Conservation (phyloP, 2,888 invertebrate species). For the Aphelenchoides bicaudatus region DNA sequence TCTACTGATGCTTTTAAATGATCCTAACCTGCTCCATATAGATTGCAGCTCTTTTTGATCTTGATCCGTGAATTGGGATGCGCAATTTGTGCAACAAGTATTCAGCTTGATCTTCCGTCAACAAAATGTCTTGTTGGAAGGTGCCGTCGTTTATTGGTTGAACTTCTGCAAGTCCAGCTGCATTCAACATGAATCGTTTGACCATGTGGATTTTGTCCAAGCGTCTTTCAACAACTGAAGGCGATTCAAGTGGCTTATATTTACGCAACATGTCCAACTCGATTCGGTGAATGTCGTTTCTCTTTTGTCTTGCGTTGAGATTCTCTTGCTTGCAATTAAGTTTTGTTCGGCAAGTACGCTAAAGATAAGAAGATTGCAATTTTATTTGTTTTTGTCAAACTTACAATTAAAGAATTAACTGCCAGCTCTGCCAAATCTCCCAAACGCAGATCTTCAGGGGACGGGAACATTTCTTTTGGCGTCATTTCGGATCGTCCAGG, state of each 20-base stretch:
- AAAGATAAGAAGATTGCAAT: neutral
- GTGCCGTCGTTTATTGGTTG: constrained; percentile 54
- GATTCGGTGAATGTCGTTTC: constrained; percentile 25
- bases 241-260: constrained; percentile 20
- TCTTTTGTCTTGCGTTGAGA: constrained; percentile 22
- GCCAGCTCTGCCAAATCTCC: constrained; percentile 29
- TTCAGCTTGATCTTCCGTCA: constrained; percentile 51
- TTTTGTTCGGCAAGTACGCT: constrained; percentile 26
- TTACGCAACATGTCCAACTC: constrained; percentile 24
- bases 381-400: neutral
- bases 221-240: constrained; percentile 32
- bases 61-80: constrained; percentile 18
- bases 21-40: constrained; percentile 8
- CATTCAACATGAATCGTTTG: constrained; percentile 46
- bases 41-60: constrained; percentile 15
- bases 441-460: constrained; percentile 11
- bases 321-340: constrained; percentile 27
- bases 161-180: constrained; percentile 51
- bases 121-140: constrained; percentile 51
- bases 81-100: constrained; percentile 46
- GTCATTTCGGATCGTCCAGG: neutral
- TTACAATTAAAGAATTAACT: constrained; percentile 25
- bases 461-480: constrained; percentile 8
- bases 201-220: constrained; percentile 48
- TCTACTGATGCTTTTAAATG: neutral